Conservation (phyloP, 2,797 vertebrate species). For the Okamejei kenojei region DNA sequence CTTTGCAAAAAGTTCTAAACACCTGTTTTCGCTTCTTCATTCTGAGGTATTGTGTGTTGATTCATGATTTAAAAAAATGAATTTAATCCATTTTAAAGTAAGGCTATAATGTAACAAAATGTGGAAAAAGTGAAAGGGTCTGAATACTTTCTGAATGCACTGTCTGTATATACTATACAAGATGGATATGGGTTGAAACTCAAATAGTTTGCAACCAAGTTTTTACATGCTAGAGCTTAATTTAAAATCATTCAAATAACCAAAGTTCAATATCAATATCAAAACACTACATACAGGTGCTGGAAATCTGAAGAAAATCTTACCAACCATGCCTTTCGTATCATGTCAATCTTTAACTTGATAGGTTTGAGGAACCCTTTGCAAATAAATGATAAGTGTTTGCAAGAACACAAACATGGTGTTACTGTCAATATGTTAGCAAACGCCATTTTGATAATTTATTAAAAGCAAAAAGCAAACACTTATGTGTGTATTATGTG, state of each 20-base stretch:
- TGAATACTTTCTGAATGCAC: too few species aligned
- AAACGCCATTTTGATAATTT: neutral
- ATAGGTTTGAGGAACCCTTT: neutral
- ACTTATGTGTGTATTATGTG: neutral
- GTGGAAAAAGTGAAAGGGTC: too few species aligned
- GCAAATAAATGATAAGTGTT: neutral
- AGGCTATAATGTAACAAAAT: too few species aligned
- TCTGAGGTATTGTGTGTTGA: too few species aligned
- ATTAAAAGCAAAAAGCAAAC: neutral
- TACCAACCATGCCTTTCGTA: neutral
- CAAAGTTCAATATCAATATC: too few species aligned
- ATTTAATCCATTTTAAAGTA: too few species aligned
- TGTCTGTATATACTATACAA: neutral
- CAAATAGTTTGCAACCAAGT: neutral
- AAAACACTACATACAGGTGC: too few species aligned
- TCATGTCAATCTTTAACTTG: neutral
- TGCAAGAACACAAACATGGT: neutral
- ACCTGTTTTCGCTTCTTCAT: too few species aligned
- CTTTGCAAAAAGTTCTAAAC: too few species aligned
- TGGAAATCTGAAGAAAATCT: too few species aligned
- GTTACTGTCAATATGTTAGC: neutral
- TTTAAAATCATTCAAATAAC: neutral
- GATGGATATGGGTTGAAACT: neutral
- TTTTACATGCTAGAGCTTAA: neutral
- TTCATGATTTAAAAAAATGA: too few species aligned